Percentiles rank a stretch among this genome's conserved stretches.
Evolutionary conservation across 2,113 vertebrate genomes (phyloP).

Genomic region (Origma solitaria): DNA sequence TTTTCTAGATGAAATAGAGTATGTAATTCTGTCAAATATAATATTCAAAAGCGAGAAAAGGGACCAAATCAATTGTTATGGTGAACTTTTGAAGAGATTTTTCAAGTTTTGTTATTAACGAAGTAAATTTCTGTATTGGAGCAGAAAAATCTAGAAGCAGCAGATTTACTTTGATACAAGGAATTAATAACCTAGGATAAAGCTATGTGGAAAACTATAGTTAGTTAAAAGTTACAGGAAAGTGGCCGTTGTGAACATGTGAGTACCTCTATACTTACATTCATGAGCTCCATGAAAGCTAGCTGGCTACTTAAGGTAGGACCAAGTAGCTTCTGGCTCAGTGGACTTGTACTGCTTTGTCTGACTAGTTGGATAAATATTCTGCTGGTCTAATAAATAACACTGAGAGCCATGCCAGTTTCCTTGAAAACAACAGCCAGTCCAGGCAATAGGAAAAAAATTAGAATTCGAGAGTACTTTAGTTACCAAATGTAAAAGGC

Average conservation of each 20-base stretch:
- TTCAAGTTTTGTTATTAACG: background rate
- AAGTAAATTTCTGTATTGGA: background rate
- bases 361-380: background rate
- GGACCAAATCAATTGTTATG: background rate
- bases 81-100: background rate
- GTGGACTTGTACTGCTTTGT: background rate
- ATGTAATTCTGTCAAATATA: background rate
- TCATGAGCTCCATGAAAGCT: background rate
- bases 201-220: background rate
- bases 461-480: background rate
- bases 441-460: background rate
- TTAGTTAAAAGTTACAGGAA: background rate
- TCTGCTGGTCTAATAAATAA: background rate
- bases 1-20: slow-evolving; percentile 6
- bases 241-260: background rate
- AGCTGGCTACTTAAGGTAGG: background rate
- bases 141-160: background rate
- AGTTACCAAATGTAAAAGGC: background rate
- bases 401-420: background rate
- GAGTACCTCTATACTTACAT: background rate
- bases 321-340: background rate
- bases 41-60: background rate
- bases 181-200: background rate
- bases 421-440: background rate
- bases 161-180: background rate